Evolutionary conservation across 2,797 vertebrate species (phyloP), one percentile per base, ranked within the genome.

Genomic region (Myripristis murdjan): DNA sequence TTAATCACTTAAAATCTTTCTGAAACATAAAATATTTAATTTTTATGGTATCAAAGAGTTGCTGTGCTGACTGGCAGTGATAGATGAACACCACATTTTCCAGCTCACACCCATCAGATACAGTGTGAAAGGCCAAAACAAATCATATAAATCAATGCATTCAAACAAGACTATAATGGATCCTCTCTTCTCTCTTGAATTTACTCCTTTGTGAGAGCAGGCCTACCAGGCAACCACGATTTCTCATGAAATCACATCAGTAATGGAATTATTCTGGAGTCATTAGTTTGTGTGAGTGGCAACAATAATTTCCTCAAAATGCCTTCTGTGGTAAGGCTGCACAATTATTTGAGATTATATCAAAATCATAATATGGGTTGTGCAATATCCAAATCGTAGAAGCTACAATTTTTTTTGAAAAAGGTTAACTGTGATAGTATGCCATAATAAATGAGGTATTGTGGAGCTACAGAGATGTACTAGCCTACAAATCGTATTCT

Each of bases 81-180:
- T 15, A 60, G 55, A 70, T 11, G 1, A 47, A n/a, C 24, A 54
- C 5, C 6, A 22, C 26, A 35, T 41, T 46, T 31, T 54, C 28
- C 10, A 54, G 52, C 33, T 10, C 46, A 26, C 43, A 15, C 39
- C 2, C 14, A 6, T 35, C 15, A 54, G 26, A 31, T 51, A 26
- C 14, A 48, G 9, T 33, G 43, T 64, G 22, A 8, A 26, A 73
- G 24, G 16, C n/a, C 24, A 53, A 16, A 23, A 26, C 22, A 35
- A 35, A 9, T 61, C 31, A 63, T 70, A 24, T 41, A 57, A 39
- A 79, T 59, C 24, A 76, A 74, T 72, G 39, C 24, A 35, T 47
- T 71, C 59, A 37, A 67, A 39, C 16, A 65, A 23, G 15, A 78
- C 37, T 37, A 33, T 53, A 63, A 76, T 55, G 51, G 49, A 61